Conservation (phyloP, 2,888 invertebrate species). For the Metacarcinus magister region DNA sequence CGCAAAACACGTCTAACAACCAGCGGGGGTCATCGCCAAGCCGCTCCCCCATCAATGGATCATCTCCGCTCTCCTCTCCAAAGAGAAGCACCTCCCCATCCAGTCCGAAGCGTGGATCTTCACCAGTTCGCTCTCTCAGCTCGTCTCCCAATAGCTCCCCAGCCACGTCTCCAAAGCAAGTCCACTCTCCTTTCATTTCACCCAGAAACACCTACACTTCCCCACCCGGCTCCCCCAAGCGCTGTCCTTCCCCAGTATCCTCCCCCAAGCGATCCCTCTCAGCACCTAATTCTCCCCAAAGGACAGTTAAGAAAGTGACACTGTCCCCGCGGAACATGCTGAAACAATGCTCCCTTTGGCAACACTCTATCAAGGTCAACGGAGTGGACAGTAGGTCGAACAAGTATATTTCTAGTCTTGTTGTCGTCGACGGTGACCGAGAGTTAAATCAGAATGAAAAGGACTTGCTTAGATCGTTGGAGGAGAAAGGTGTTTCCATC, state of each 20-base stretch:
- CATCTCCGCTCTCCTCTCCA: conserved; percentile 64
- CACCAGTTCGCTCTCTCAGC: conserved; percentile 59
- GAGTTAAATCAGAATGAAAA: conserved; percentile 48
- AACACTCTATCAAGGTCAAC: conserved; percentile 51
- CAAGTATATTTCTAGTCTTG: background rate
- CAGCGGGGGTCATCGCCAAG: conserved; percentile 55
- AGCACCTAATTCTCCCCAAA: conserved; percentile 75
- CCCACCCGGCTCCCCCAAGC: conserved; percentile 66
- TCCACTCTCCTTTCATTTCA: background rate
- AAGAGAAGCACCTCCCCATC: conserved; percentile 62
- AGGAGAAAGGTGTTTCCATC: background rate
- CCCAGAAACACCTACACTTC: conserved; percentile 54
- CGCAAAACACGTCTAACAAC: conserved; percentile 44
- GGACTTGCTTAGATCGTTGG: background rate
- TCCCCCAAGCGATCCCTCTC: conserved; percentile 71
- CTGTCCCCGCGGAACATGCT: conserved; percentile 65
- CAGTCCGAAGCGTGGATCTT: conserved; percentile 68
- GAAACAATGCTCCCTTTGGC: conserved; percentile 67
- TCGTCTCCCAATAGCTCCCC: conserved; percentile 68
- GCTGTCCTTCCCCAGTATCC: conserved; percentile 60
- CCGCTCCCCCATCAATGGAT: conserved; percentile 28
- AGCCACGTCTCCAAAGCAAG: conserved; percentile 38
- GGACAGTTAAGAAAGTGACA: conserved; percentile 6
- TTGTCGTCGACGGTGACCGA: conserved; percentile 53
- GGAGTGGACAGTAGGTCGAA: background rate